Evolutionary conservation across 2,888 invertebrate species (phyloP).

Genomic region (Phyllotreta cruciferae): DNA sequence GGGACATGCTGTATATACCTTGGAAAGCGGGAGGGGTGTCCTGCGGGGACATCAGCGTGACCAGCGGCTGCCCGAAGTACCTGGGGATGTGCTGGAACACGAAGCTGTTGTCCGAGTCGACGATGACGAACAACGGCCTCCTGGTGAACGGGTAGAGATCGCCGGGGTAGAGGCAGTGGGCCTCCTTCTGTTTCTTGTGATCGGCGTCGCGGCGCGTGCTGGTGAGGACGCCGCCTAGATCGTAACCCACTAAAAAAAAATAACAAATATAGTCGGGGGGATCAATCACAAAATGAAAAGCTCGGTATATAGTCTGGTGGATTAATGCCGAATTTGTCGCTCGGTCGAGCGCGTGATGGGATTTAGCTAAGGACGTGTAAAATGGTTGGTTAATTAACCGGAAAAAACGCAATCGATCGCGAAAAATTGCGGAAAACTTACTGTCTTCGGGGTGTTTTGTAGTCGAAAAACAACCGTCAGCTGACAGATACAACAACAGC

Average conservation of each 20-base stretch:
- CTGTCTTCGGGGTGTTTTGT: constrained; percentile 89
- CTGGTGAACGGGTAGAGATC: constrained; percentile 93
- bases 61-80: constrained; percentile 92
- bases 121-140: constrained; percentile 89
- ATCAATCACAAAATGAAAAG: too few relatives aligned
- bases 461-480: constrained; percentile 85
- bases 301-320: too few relatives aligned
- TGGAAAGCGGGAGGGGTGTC: constrained; percentile 85
- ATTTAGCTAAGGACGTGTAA: neutral
- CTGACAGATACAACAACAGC: constrained; percentile 90
- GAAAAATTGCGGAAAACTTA: too few relatives aligned
- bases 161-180: constrained; percentile 87
- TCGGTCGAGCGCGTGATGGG: neutral
- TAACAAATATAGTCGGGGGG: too few relatives aligned
- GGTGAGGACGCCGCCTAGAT: constrained; percentile 89
- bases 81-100: constrained; percentile 89
- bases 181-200: constrained; percentile 68
- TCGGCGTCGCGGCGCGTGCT: constrained; percentile 81
- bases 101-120: constrained; percentile 95
- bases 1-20: too few relatives aligned
- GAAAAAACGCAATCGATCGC: constrained; percentile 1
- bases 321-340: too few relatives aligned
- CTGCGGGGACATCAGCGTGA: constrained; percentile 92
- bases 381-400: neutral
- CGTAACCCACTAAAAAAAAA: constrained; percentile 77